These are phyloP conservation scores for Formica selysi DNA, from an alignment of 1,140 invertebrate species.

Conservation along the genomic window DNA sequence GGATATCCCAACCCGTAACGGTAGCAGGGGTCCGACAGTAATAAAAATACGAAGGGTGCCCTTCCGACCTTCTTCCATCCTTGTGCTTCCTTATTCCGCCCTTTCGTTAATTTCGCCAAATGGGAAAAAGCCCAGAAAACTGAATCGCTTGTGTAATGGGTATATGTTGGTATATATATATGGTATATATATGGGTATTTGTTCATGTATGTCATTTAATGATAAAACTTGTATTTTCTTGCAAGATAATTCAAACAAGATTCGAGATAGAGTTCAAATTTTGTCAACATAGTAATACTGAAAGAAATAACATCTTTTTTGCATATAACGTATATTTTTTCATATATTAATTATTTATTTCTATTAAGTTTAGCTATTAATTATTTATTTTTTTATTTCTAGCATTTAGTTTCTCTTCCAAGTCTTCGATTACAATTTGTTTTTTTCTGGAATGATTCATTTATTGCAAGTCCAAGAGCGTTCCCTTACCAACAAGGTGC, in stretches of 20 bases:
- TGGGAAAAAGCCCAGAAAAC: conserved; percentile 22
- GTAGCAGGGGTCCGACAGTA: conserved; percentile 62
- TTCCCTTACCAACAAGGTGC: not conserved
- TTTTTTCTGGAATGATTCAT: conserved; percentile 12
- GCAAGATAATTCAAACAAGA: not conserved
- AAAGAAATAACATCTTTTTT: not conserved
- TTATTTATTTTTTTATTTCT: not conserved
- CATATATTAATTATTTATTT: not conserved
- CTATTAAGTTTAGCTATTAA: too few relatives aligned
- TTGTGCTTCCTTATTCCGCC: not conserved
- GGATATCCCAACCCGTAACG: conserved; percentile 60
- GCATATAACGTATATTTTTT: too few relatives aligned
- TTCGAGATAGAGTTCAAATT: not conserved
- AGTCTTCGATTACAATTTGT: not conserved
- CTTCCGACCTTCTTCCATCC: not conserved
- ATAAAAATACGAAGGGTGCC: conserved; percentile 64
- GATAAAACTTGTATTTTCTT: not conserved
- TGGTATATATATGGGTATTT: not conserved
- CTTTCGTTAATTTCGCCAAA: conserved; percentile 63
- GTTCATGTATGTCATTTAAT: not conserved
- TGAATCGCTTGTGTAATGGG: conserved; percentile 4
- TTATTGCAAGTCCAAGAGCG: conserved; percentile 2
- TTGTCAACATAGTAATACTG: not conserved
- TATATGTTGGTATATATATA: not conserved
- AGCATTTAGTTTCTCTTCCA: not conserved